Base-by-base conservation (phyloP, 2,113 vertebrate genomes). In the Alethe castanea region DNA sequence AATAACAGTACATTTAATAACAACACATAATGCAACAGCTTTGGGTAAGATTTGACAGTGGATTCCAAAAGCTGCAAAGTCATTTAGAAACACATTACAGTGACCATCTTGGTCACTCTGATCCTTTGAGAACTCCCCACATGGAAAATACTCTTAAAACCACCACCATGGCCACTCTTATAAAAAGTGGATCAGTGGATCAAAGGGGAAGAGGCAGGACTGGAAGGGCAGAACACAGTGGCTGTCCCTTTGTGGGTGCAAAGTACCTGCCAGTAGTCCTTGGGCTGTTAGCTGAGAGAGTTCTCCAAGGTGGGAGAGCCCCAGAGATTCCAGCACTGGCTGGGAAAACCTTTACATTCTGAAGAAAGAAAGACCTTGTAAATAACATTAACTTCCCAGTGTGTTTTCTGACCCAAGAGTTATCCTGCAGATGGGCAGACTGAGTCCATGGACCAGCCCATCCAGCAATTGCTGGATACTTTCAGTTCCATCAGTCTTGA, bases 11-110 rank as follows among this genome's bases (percentile, higher is more conserved):
- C 22, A 72, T 71, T 84, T 78, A 81, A 78, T 79, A 84, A 66
- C 42, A 78, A 33, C 14, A 84, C 26, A n/a, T 86, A 86, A 95
- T 80, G 66, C 92, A 96, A 83, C 67, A 85, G 74, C 70, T 92
- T 93, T 82, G 70, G 50, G 52, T 81, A 86, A 88, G 82, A 90
- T 66, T 66, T 86, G 64, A 86, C 54, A 83, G 19, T 12, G 14
- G 65, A 74, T 81, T 88, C 67, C 80, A 92, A 88, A 81, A 95
- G 70, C 53, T 91, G 56, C 70, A 6, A 90, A 79, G 66, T 61
- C 26, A 82, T 91, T 95, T 62, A 94, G 59, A 93, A 93, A 48
- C 53, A 60, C 28, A 25, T 50, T 72, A 45, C 53, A 86, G 40
- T 25, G 66, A 73, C 50, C 67, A 86, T 29, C 62, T 86, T 3